These are phyloP conservation scores for Drosophila leontia DNA, from an alignment of 1,140 invertebrate genomes.

Conservation along the genomic window DNA sequence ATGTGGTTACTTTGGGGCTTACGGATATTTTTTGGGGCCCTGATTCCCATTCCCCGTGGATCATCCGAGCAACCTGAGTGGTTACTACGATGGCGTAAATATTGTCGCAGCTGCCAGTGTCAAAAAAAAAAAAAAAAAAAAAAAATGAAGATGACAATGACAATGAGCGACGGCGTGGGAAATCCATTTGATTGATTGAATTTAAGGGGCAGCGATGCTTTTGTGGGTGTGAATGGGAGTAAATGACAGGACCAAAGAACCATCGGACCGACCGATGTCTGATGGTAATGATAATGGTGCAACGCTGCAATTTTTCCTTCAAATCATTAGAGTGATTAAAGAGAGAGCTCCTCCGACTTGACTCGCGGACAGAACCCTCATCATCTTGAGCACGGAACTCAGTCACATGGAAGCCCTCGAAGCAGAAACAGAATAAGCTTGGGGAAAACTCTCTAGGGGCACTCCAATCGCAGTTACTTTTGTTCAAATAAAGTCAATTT, in stretches of 20 bases:
- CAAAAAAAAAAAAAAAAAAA: conserved; percentile 30
- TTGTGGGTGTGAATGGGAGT: conserved; percentile 1
- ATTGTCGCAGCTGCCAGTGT: conserved; percentile 43
- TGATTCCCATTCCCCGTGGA: conserved; percentile 1
- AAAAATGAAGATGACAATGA: conserved; percentile 44
- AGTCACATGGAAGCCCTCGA: conserved; percentile 18
- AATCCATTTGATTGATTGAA: conserved; percentile 79
- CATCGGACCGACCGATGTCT: neutral
- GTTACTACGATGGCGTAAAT: conserved; percentile 35
- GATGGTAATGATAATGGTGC: conserved; percentile 32
- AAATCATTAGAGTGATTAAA: conserved; percentile 57
- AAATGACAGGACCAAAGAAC: conserved; percentile 17
- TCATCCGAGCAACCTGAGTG: conserved; percentile 27
- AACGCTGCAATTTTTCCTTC: conserved; percentile 37
- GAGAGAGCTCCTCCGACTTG: conserved; percentile 22
- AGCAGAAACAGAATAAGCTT: neutral
- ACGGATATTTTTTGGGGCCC: neutral
- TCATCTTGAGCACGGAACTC: conserved; percentile 28
- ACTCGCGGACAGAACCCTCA: conserved; percentile 19
- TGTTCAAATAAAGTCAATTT: conserved; percentile 5
- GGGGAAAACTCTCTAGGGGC: neutral
- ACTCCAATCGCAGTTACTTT: neutral
- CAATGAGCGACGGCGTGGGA: conserved; percentile 31
- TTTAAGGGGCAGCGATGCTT: conserved; percentile 56
- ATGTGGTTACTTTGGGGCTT: conserved; percentile 39